Percentiles rank a stretch among this genome's conserved stretches.
Conservation (phyloP, 2,113 vertebrate species). For the Oncorhynchus masou region DNA sequence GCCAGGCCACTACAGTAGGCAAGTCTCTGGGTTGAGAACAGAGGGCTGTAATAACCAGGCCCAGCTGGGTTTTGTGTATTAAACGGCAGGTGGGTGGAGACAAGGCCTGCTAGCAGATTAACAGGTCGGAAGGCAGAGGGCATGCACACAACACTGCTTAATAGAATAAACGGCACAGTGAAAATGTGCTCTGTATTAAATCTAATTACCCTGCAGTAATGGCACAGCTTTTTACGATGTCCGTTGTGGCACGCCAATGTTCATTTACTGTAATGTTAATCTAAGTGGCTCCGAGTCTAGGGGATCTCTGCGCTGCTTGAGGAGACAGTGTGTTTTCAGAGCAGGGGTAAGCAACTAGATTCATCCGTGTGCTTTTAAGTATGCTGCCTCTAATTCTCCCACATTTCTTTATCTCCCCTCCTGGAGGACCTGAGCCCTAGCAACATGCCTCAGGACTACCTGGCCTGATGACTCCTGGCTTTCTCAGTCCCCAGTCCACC, state of each 20-base stretch:
- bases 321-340: background rate
- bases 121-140: conserved; percentile 36
- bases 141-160: conserved; percentile 35
- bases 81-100: background rate
- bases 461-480: no score
- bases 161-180: conserved; percentile 37
- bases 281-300: conserved; percentile 24
- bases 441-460: no score
- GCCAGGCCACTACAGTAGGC: no score
- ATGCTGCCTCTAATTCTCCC: no score
- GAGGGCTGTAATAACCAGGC: no score
- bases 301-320: background rate
- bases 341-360: no score
- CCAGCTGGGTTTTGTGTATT: background rate
- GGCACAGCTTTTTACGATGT: conserved; percentile 25
- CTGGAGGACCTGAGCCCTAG: no score
- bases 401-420: no score
- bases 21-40: no score
- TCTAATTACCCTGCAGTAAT: conserved; percentile 31
- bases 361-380: no score
- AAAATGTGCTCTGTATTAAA: conserved; percentile 45
- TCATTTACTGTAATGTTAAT: conserved; percentile 45
- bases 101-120: conserved; percentile 23
- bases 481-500: no score
- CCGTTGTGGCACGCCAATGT: conserved; percentile 24